Conservation (phyloP, 2,888 invertebrate genomes). For the Ophion ventricosus region DNA sequence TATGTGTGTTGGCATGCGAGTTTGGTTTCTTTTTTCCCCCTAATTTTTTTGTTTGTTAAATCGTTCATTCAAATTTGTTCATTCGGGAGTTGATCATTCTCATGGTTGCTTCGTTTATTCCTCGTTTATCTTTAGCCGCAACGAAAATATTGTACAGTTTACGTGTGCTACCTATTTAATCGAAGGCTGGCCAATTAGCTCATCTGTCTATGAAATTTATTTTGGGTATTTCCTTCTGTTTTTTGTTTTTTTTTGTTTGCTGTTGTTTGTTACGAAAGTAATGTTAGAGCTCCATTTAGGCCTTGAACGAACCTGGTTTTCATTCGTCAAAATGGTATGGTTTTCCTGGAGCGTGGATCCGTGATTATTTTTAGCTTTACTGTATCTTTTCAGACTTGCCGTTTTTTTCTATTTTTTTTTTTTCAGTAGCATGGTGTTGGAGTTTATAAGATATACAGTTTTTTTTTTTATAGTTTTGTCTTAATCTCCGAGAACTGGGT, state of each 20-base stretch:
- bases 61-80: conserved; percentile 36
- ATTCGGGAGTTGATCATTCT: conserved; percentile 48
- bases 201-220: conserved; percentile 30
- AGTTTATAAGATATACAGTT: conserved; percentile 62
- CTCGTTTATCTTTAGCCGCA: conserved; percentile 48
- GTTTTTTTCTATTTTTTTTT: conserved; percentile 59
- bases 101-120: conserved; percentile 44
- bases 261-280: conserved; percentile 28
- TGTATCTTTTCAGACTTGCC: conserved; percentile 65
- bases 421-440: conserved; percentile 73
- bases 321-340: conserved; percentile 72
- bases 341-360: conserved; percentile 67
- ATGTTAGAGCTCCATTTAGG: conserved; percentile 61
- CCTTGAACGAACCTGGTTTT: conserved; percentile 67
- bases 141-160: conserved; percentile 43
- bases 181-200: conserved; percentile 24
- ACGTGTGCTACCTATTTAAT: conserved; percentile 36
- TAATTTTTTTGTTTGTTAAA: conserved; percentile 40
- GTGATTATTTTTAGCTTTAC: conserved; percentile 60
- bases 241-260: neutral
- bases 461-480: conserved; percentile 56
- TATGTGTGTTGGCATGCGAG: conserved; percentile 56
- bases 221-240: conserved; percentile 19
- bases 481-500: conserved; percentile 48
- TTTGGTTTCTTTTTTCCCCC: conserved; percentile 58